Evolutionary conservation across 2,888 invertebrate genomes (phyloP), one percentile per base, ranked within the genome.

Genomic region (Eurytoma adleriae): DNA sequence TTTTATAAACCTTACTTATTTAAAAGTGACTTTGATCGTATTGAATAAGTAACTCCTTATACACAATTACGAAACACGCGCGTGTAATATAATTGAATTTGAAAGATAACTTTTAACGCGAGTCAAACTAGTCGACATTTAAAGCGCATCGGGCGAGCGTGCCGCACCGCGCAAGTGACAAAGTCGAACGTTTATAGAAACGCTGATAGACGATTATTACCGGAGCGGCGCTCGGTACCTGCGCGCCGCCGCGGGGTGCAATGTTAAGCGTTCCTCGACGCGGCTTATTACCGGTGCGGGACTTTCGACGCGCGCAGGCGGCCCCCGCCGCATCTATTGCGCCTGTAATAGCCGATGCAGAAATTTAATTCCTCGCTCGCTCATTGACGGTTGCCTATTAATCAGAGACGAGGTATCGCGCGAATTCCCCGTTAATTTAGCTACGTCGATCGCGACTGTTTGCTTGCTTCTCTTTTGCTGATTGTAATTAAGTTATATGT

Each of bases 101-200:
- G 40, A 40, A 40, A 7, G 40, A 40, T 40, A 40, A 40, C 5
- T 40, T 40, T 40, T 40, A 40, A 40, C 40, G 7, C 40, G 7
- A 40, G 40, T 40, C 40, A 40, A 40, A 40, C 40, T 40, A 4
- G 40, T 7, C 40, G 40, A 40, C 40, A 40, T 0, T 7, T 40
- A 40, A 40, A 40, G 3, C 40, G 5, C 40, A 40, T 3, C 40
- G 40, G 3, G 40, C 5, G 7, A 7, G 40, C 1, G 3, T 2
- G 7, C 40, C 40, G 4, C 40, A 40, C 5, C 40, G 24, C 40
- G 16, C 27, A n/a, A 18, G 18, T 64, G 54, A 54, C 68, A 68
- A 54, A 68, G 68, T 68, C 68, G 54, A 68, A 20, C 68, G 68
- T 68, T 68, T 50, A 24, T 18, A 30, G 40, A 64, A 40, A 40